Percentiles rank a stretch among this genome's conserved stretches.
Evolutionary conservation across 2,888 invertebrate genomes (phyloP).

Genomic region (Deilephila porcellus): DNA sequence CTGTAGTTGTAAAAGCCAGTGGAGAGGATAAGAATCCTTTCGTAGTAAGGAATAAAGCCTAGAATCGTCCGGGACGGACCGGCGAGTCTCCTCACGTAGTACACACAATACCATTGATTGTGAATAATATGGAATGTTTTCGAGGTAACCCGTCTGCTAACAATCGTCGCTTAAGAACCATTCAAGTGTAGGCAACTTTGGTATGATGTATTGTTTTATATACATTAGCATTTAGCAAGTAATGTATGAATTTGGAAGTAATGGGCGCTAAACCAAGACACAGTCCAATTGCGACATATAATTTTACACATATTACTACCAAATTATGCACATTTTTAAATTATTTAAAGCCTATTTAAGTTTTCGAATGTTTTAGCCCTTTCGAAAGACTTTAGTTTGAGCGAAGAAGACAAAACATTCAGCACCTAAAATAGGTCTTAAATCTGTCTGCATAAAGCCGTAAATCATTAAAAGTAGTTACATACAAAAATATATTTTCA

Average conservation of each 20-base stretch:
- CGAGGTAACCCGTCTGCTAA: slow-evolving; percentile 24
- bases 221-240: background rate
- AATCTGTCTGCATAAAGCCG: too few relatives aligned
- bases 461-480: too few relatives aligned
- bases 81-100: slow-evolving; percentile 32
- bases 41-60: background rate
- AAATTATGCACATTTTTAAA: background rate
- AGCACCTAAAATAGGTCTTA: too few relatives aligned
- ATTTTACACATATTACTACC: background rate
- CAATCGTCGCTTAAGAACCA: slow-evolving; percentile 22
- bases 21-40: background rate
- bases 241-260: background rate
- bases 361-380: too few relatives aligned
- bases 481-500: background rate
- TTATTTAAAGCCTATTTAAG: background rate
- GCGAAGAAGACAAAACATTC: too few relatives aligned
- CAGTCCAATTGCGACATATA: background rate
- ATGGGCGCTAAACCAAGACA: background rate
- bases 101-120: slow-evolving; percentile 34
- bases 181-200: slow-evolving; percentile 2
- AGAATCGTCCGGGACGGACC: background rate
- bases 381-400: too few relatives aligned
- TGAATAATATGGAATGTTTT: slow-evolving; percentile 36
- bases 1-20: background rate
- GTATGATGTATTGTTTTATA: slow-evolving; percentile 17